These are phyloP conservation scores for Meteorus cinctellus DNA, from an alignment of 2,888 invertebrate genomes.

Conservation along the genomic window DNA sequence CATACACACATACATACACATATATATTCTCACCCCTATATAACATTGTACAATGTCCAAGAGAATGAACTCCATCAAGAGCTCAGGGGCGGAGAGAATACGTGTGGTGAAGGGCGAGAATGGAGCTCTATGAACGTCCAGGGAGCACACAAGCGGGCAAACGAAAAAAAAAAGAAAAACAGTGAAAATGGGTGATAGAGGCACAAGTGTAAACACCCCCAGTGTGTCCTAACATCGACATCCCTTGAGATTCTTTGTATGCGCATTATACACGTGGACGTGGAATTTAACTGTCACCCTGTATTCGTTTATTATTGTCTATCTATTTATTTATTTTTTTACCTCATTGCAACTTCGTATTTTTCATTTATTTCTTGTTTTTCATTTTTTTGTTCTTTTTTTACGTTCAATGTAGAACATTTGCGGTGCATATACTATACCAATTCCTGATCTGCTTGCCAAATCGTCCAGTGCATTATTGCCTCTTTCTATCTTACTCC, in stretches of 20 bases:
- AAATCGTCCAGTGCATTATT: constrained; percentile 32
- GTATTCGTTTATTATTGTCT: not conserved
- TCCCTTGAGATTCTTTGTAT: constrained; percentile 62
- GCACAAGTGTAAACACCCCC: constrained; percentile 41
- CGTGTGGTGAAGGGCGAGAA: not conserved
- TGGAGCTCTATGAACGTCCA: not conserved
- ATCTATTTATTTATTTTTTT: not conserved
- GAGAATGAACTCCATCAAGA: not conserved
- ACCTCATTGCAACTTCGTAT: not conserved
- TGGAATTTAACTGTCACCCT: constrained; percentile 59
- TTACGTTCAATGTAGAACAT: constrained; percentile 22
- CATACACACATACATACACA: not conserved
- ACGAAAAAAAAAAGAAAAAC: not conserved
- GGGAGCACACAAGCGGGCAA: constrained; percentile 17
- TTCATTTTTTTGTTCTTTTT: constrained; percentile 4
- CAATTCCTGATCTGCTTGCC: constrained; percentile 33
- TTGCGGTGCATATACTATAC: constrained; percentile 11
- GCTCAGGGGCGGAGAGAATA: not conserved
- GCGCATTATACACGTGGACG: constrained; percentile 54
- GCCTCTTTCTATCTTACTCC: constrained; percentile 12
- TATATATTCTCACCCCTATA: not conserved
- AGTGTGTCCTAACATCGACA: constrained; percentile 54
- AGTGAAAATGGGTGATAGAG: constrained; percentile 19
- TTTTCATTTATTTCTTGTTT: not conserved
- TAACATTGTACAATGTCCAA: constrained; percentile 1